Evolutionary conservation across 2,797 vertebrate species (phyloP), one percentile per base, ranked within the genome.

Genomic region (Dallia pectoralis): DNA sequence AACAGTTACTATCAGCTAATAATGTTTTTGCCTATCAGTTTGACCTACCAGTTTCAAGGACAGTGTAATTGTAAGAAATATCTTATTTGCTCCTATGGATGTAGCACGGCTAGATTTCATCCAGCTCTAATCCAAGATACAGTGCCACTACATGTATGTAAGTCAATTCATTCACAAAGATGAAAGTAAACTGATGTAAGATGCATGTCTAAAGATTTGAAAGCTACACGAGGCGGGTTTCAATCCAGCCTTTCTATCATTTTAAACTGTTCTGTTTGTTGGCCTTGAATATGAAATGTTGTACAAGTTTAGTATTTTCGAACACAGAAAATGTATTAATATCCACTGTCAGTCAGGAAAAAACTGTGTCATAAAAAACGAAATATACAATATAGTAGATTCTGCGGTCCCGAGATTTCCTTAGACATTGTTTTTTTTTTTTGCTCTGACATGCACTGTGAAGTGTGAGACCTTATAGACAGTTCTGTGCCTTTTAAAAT

Each of bases 281-380:
- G 88, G 81, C 89, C 90, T 92, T 91, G 86, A 74, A 85, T 88
- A 91, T 91, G 87, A 90, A 82, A 87, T 78, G 67, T 22, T 16
- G 85, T 85, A 88, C 89, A 90, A 82, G 81, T 89, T 89, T 87
- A 91, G 90, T 87, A 91, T 89, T 90, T 91, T 91, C 85, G 83
- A 90, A 90, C 86, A 76, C 69, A 82, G 79, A 91, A 92, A 91
- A 90, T 91, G 91, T 90, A 91, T 90, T 90, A 88, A 91, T 91
- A 90, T 87, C 87, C 76, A 79, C 86, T 87, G 87, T 88, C 87
- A 89, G 88, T 87, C 84, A 82, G 81, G 82, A 85, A 79, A 79
- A 18, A 67, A 86, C 74, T 87, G 74, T 81, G 72, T 77, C 88
- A 88, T 88, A 89, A 85, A 89, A 72, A 87, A 83, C 76, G 29